Evolutionary conservation across 2,113 vertebrate genomes (phyloP).

Genomic region (Lonchura striata): DNA sequence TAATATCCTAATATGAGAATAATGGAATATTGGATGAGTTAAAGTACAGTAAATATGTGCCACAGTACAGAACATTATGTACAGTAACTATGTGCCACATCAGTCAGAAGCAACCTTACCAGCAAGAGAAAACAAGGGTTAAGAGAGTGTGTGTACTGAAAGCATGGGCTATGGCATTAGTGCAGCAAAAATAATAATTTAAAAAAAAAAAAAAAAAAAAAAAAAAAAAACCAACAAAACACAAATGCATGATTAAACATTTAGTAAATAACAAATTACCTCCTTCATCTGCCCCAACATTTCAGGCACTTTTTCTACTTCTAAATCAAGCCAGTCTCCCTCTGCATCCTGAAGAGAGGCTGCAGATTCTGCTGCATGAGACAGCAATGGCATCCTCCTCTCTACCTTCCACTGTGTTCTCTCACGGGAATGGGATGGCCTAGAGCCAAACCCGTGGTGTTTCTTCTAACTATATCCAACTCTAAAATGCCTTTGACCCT

Average conservation of each 20-base stretch:
- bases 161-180: not conserved
- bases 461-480: not conserved
- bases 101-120: not conserved
- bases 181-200: not conserved
- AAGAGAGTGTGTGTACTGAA: not conserved
- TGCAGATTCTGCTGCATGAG: not conserved
- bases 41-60: not conserved
- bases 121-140: not conserved
- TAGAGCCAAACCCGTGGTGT: not conserved
- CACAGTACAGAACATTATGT: too few relatives aligned
- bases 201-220: not conserved
- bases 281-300: not conserved
- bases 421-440: not conserved
- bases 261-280: not conserved
- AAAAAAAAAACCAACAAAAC: fast-evolving
- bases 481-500: not conserved
- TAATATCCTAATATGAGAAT: too few relatives aligned
- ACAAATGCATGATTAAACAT: not conserved
- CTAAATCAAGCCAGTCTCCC: not conserved
- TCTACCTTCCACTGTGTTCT: not conserved
- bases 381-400: not conserved
- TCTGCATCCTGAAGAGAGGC: not conserved
- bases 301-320: not conserved
- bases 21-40: not conserved
- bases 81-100: not conserved